Conservation (phyloP, 2,113 vertebrate genomes). For the Podiceps cristatus region DNA sequence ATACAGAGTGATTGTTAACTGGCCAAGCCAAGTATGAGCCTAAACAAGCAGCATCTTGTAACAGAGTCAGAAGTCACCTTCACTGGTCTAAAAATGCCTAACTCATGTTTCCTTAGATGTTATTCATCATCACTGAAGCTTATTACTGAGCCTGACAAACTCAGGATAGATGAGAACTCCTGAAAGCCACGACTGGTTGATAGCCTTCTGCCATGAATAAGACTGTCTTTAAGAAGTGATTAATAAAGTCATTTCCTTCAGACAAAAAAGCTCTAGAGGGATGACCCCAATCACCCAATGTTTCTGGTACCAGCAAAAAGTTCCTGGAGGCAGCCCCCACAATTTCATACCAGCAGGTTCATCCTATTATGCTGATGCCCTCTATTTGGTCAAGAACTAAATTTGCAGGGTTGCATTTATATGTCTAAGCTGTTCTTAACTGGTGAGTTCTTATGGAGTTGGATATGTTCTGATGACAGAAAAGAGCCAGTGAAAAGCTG, state of each 20-base stretch:
- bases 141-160: background rate
- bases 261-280: background rate
- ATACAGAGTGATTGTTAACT: background rate
- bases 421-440: background rate
- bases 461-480: background rate
- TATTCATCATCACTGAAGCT: background rate
- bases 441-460: background rate
- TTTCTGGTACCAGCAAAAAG: background rate
- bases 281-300: background rate
- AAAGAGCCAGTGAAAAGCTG: background rate
- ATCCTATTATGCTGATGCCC: background rate
- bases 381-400: background rate
- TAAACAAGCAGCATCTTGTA: background rate
- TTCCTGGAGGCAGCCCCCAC: background rate
- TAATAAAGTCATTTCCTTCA: background rate
- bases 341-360: background rate
- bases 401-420: background rate
- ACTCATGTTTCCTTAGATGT: background rate
- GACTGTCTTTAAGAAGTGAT: background rate
- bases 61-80: background rate
- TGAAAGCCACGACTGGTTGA: background rate
- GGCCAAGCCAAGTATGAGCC: background rate
- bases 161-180: background rate
- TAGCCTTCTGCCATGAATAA: background rate
- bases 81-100: background rate